Evolutionary conservation across 2,797 vertebrate genomes (phyloP).

Genomic region (Rhabdomys pumilio): DNA sequence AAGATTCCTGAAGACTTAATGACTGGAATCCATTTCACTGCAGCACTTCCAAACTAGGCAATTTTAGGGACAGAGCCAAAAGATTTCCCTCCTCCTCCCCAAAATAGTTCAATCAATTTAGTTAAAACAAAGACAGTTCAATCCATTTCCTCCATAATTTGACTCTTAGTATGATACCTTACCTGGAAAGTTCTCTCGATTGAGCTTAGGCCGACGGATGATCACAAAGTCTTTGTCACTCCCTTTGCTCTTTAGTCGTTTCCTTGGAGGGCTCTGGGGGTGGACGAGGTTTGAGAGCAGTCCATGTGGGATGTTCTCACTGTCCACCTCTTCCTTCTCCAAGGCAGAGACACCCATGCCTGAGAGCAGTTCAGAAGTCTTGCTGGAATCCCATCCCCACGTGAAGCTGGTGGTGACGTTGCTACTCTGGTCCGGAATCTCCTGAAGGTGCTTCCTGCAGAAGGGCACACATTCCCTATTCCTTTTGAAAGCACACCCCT

Average conservation of each 20-base stretch:
- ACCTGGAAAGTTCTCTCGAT: constrained; percentile 88
- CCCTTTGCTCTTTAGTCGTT: constrained; percentile 89
- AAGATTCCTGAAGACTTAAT: constrained; percentile 8
- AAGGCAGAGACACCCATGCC: constrained; percentile 87
- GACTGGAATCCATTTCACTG: constrained; percentile 2
- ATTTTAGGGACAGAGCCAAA: constrained; percentile 22
- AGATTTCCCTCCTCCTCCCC: background rate
- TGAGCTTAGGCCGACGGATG: constrained; percentile 90
- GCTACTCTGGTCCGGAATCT: constrained; percentile 89
- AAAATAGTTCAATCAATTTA: background rate
- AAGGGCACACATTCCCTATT: constrained; percentile 62
- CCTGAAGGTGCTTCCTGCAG: constrained; percentile 91
- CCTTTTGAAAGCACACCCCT: constrained; percentile 61
- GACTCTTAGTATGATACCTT: constrained; percentile 23
- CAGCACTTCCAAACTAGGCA: constrained; percentile 43
- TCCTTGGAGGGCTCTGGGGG: constrained; percentile 89
- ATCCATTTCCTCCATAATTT: background rate
- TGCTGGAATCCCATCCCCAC: constrained; percentile 88
- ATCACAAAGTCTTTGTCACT: constrained; percentile 92
- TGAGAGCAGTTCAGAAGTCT: constrained; percentile 86
- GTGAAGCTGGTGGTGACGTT: constrained; percentile 89
- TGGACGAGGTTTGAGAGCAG: constrained; percentile 85
- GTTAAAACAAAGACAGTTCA: background rate
- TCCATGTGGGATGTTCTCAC: constrained; percentile 93
- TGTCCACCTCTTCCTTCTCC: constrained; percentile 89